Evolutionary conservation across 2,888 invertebrate species (phyloP).

Genomic region (Thymelicus lineola): DNA sequence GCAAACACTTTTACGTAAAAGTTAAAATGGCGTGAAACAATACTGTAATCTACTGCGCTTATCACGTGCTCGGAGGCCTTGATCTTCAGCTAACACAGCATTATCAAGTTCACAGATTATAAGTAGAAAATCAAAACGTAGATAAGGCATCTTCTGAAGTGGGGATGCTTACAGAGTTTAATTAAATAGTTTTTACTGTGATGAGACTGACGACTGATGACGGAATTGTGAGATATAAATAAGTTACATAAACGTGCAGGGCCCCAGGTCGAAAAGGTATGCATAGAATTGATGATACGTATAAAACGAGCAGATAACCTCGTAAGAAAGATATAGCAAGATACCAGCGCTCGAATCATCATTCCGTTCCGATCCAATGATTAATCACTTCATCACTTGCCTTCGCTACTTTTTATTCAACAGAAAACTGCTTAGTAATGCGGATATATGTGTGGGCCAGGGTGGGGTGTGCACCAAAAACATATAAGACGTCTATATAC

Average conservation of each 20-base stretch:
- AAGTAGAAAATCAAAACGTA: conserved; percentile 3
- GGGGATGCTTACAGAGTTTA: background rate
- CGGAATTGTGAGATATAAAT: no score
- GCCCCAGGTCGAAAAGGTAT: no score
- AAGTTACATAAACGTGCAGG: no score
- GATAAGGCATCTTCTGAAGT: background rate
- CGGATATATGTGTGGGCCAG: no score
- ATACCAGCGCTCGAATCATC: conserved; percentile 9
- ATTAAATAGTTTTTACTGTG: no score
- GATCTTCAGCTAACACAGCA: conserved; percentile 28
- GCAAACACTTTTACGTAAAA: conserved; percentile 29
- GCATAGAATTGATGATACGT: no score
- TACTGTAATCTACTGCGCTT: background rate
- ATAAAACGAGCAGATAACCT: background rate
- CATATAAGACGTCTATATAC: no score
- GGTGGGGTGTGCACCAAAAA: no score
- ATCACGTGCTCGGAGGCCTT: conserved; percentile 15
- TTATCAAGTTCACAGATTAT: conserved; percentile 26
- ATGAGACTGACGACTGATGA: no score
- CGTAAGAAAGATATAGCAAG: background rate
- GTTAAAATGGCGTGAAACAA: conserved; percentile 20
- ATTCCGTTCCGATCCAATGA: conserved; percentile 28
- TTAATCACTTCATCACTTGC: conserved; percentile 13
- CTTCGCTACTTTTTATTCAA: conserved; percentile 7
- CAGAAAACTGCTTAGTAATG: conserved; percentile 12